Evolutionary conservation across 2,888 invertebrate species (phyloP), one percentile per base, ranked within the genome.

Genomic region (Diarsia rubi): DNA sequence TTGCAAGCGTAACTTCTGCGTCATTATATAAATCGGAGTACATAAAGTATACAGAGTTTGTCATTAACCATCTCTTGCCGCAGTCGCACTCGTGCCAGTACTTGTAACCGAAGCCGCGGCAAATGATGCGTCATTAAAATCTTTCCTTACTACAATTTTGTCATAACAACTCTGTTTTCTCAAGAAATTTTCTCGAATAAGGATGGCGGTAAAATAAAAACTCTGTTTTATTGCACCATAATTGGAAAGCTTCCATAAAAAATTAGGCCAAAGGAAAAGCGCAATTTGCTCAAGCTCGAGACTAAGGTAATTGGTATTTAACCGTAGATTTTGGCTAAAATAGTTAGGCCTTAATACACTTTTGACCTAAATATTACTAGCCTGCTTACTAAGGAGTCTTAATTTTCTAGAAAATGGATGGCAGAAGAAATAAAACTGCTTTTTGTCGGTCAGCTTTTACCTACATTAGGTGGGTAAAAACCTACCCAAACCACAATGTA

Each of bases 111-210:
- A 73, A 81, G 68, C 45, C 73, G 59, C 70, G 45, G 65, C 71
- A 86, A 85, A 86, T 85, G 85, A 77, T 75, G 82, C 71, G 77
- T 85, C 87, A 85, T 85, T 85, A 85, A 85, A 85, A 73, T 73
- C 45, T 79, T 75, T 62, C 65, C 73, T 72, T 60, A 59, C 71
- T 64, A 54, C 54, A 76, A 62, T 82, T 78, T 76, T 73, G 37
- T 74, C 44, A 60, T 66, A 73, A 69, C 69, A 74, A 66, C 52
- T 24, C 16, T 69, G 73, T 78, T 71, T 72, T 72, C 71, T 62
- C 52, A 59, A 81, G 62, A 76, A 6, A 62, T 47, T 65, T 47
- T 54, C 54, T 59, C n/a, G 49, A 71, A n/a, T 21, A 49, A 73
- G 44, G 21, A 31, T 31, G 47, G n/a, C 6, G n/a, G 54, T 64